Conservation (phyloP, 2,888 invertebrate species). For the Drosophila longiperda region DNA sequence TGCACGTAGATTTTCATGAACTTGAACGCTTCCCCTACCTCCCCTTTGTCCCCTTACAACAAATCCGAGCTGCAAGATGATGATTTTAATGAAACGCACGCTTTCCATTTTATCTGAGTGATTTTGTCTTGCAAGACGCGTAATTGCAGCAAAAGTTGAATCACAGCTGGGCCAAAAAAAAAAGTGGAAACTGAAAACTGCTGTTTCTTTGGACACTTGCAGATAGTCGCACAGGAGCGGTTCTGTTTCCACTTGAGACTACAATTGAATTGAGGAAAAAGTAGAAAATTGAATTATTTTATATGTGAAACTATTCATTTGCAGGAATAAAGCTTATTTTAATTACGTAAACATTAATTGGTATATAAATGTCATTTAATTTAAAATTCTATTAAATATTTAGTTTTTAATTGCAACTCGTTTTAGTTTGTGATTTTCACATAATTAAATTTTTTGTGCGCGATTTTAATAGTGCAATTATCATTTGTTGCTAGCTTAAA, state of each 20-base stretch:
- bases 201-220: slow-evolving; percentile 31
- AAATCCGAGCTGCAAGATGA: slow-evolving; percentile 25
- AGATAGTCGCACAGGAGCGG: slow-evolving; percentile 47
- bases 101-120: slow-evolving; percentile 76
- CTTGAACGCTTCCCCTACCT: slow-evolving; percentile 22
- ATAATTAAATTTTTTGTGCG: background rate
- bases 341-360: background rate
- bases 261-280: background rate
- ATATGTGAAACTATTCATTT: background rate
- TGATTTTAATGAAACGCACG: slow-evolving; percentile 77
- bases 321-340: too few species aligned
- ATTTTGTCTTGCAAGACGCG: slow-evolving; percentile 75
- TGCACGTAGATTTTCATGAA: slow-evolving; percentile 66
- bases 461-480: background rate
- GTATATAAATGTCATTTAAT: background rate
- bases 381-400: background rate
- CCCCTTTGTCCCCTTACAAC: background rate
- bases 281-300: background rate
- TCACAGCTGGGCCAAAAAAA: slow-evolving; percentile 46
- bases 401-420: background rate
- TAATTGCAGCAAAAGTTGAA: slow-evolving; percentile 77
- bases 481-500: background rate
- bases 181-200: slow-evolving; percentile 34
- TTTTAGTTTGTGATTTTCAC: background rate
- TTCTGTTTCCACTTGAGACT: slow-evolving; percentile 5